These are phyloP conservation scores for Poecilia gillii DNA, from an alignment of 2,797 vertebrate species.

Conservation along the genomic window DNA sequence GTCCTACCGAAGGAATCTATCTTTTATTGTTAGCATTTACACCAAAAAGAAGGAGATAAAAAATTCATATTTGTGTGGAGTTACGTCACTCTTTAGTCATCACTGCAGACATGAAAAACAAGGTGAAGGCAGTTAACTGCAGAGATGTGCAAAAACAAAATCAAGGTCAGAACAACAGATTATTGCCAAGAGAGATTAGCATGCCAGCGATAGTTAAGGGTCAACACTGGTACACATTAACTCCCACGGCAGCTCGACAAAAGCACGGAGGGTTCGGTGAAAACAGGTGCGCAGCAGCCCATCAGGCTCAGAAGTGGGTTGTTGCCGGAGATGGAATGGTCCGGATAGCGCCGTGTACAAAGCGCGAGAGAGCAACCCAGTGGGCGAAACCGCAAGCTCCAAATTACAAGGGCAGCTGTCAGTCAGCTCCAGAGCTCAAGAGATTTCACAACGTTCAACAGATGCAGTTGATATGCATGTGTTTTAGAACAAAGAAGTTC, in stretches of 20 bases:
- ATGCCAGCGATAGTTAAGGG: slow-evolving; percentile 36
- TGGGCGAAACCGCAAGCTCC: slow-evolving; percentile 42
- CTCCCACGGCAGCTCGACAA: slow-evolving; percentile 59
- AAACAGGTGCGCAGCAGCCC: slow-evolving; percentile 59
- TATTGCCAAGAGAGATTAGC: slow-evolving; percentile 30
- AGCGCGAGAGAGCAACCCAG: slow-evolving; percentile 40
- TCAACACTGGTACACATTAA: slow-evolving; percentile 51
- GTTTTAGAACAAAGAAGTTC: neutral
- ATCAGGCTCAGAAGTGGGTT: slow-evolving; percentile 31
- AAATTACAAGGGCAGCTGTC: slow-evolving; percentile 29
- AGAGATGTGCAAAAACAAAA: slow-evolving; percentile 22
- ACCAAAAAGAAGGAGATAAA: neutral
- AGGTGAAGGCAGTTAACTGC: slow-evolving; percentile 28
- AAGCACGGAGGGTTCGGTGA: slow-evolving; percentile 25
- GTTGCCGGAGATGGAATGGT: slow-evolving; percentile 23
- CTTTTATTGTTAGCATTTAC: neutral
- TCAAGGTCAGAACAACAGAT: slow-evolving; percentile 50
- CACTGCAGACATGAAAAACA: slow-evolving; percentile 32
- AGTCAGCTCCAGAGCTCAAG: slow-evolving; percentile 9
- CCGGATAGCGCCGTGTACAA: slow-evolving; percentile 34
- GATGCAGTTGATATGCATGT: neutral
- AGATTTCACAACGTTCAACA: neutral
- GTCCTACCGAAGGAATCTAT: neutral
- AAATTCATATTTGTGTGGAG: neutral
- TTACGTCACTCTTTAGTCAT: slow-evolving; percentile 21